Percentiles rank a stretch among this genome's conserved stretches.
Conservation (phyloP, 2,797 vertebrate genomes). For the Darevskia nairensis region DNA sequence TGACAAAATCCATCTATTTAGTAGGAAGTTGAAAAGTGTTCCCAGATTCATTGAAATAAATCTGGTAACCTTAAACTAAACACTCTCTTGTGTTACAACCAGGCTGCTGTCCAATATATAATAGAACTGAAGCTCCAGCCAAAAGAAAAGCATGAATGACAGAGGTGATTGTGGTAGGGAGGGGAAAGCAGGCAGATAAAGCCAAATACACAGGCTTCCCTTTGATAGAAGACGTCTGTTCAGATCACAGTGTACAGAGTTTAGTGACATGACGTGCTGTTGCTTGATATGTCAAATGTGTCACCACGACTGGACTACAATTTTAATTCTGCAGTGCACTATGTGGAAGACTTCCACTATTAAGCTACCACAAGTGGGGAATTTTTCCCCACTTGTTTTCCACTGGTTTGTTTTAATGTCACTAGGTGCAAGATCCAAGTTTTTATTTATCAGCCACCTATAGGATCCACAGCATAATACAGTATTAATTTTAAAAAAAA, state of each 20-base stretch:
- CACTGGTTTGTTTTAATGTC: too few relatives aligned
- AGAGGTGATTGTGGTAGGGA: not conserved
- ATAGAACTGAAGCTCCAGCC: not conserved
- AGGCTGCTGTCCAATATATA: not conserved
- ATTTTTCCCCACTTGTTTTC: too few relatives aligned
- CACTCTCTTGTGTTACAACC: not conserved
- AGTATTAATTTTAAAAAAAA: too few relatives aligned
- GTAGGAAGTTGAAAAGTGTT: too few relatives aligned
- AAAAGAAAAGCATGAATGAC: not conserved
- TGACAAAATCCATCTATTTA: too few relatives aligned
- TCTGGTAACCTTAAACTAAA: not conserved
- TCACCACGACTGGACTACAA: not conserved
- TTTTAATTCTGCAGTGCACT: not conserved
- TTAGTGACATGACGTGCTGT: constrained; percentile 2
- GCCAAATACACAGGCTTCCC: constrained; percentile 1
- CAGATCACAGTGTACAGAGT: constrained; percentile 11
- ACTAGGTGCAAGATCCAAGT: too few relatives aligned
- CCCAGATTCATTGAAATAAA: too few relatives aligned
- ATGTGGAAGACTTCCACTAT: not conserved
- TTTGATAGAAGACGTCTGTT: constrained; percentile 1
- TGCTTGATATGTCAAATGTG: not conserved
- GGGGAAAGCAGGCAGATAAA: constrained; percentile 5
- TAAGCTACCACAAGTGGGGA: not conserved
- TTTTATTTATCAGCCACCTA: too few relatives aligned
- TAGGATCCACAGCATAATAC: too few relatives aligned